Evolutionary conservation across 2,113 vertebrate genomes (phyloP).

Genomic region (Amphilophus citrinellus): DNA sequence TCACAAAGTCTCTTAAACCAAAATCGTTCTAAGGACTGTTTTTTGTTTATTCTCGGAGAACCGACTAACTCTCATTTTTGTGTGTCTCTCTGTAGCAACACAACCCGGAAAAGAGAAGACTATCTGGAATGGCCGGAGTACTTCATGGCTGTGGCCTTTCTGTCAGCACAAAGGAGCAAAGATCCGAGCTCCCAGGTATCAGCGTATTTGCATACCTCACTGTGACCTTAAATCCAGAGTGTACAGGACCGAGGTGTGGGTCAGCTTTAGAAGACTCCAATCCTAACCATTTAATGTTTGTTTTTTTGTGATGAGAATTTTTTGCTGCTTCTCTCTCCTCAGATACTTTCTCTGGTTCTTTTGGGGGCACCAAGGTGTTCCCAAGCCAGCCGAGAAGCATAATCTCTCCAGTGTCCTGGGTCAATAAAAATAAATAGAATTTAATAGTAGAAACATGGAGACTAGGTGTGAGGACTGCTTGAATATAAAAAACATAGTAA

Average conservation of each 20-base stretch:
- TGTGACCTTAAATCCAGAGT: neutral
- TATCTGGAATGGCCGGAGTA: constrained; percentile 98
- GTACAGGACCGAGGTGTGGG: neutral
- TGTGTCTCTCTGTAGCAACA: neutral
- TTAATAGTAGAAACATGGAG: neutral
- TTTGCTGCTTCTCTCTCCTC: neutral
- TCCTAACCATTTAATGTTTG: neutral
- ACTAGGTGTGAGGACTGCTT: neutral
- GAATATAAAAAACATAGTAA: too few relatives aligned
- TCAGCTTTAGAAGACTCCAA: neutral
- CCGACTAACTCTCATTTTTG: neutral
- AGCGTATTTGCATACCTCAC: neutral
- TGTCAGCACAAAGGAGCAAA: constrained; percentile 97
- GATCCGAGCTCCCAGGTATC: constrained; percentile 90
- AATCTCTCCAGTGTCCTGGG: neutral
- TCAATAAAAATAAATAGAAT: neutral
- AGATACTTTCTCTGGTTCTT: too few relatives aligned
- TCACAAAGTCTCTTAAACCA: neutral
- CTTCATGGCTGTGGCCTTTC: constrained; percentile 98
- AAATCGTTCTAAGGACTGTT: neutral
- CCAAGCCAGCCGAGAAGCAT: neutral
- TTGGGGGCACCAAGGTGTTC: neutral
- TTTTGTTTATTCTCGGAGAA: neutral
- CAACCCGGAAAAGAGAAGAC: constrained; percentile 86
- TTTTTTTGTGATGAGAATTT: neutral